Conservation (phyloP, 2,888 invertebrate species). For the Callyntrura guangdongensis region DNA sequence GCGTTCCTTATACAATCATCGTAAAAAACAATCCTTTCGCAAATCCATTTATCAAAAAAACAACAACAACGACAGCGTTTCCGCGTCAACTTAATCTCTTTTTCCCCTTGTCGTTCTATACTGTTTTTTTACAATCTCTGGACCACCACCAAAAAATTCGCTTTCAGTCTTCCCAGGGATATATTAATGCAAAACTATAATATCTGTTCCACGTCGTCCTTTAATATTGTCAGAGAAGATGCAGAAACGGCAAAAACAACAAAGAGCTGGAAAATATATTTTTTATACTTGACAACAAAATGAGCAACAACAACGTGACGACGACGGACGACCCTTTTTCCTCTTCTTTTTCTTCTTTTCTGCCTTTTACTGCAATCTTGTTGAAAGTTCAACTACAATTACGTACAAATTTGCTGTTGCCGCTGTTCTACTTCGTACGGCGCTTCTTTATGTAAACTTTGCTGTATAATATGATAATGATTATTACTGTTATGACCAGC, state of each 20-base stretch:
- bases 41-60: conserved; percentile 29
- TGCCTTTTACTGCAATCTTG: not conserved
- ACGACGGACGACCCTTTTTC: not conserved
- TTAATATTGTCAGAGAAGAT: not conserved
- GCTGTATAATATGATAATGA: conserved; percentile 5
- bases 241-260: conserved; percentile 7
- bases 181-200: conserved; percentile 1
- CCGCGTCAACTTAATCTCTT: not conserved
- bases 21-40: not conserved
- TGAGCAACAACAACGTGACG: not conserved
- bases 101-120: not conserved
- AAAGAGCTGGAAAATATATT: not conserved
- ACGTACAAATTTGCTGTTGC: too few species aligned
- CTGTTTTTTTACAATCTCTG: not conserved
- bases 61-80: not conserved
- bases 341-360: not conserved
- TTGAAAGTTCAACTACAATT: conserved; percentile 6
- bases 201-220: not conserved
- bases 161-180: conserved; percentile 37
- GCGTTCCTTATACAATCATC: conserved; percentile 68
- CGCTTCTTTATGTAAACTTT: not conserved
- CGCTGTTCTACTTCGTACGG: not conserved
- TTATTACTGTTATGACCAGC: conserved; percentile 14
- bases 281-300: not conserved
- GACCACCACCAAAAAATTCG: conserved; percentile 20